These are phyloP conservation scores for Phyto melanocephala DNA, from an alignment of 2,888 invertebrate species.

Conservation along the genomic window DNA sequence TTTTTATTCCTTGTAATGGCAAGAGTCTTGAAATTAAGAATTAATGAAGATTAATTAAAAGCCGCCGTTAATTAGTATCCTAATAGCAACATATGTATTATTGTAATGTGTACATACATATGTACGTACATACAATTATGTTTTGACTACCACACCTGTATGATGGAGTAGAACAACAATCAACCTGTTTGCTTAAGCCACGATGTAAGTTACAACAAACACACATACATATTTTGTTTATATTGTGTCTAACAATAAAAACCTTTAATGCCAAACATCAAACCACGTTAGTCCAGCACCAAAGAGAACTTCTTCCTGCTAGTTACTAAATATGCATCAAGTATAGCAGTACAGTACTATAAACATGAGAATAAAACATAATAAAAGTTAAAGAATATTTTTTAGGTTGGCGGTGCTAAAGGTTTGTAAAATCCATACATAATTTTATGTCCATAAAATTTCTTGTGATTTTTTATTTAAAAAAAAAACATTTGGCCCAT, in stretches of 20 bases:
- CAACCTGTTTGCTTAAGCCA: conserved; percentile 30
- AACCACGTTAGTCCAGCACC: conserved; percentile 11
- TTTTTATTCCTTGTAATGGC: neutral
- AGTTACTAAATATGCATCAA: conserved; percentile 47
- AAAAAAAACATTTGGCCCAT: too few relatives aligned
- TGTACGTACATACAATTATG: neutral
- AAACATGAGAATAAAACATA: neutral
- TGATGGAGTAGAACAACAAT: conserved; percentile 3
- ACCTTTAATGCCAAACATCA: conserved; percentile 28
- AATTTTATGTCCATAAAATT: too few relatives aligned
- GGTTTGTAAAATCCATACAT: neutral
- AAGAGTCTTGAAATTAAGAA: conserved; percentile 36
- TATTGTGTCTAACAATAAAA: conserved; percentile 2
- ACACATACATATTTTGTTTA: neutral
- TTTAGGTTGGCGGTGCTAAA: conserved; percentile 3
- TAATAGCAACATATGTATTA: neutral
- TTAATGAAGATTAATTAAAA: conserved; percentile 58
- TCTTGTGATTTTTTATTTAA: too few relatives aligned
- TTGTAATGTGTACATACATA: neutral
- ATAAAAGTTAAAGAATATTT: neutral
- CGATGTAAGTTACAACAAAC: neutral
- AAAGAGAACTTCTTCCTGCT: conserved; percentile 14
- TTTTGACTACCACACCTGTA: conserved; percentile 38
- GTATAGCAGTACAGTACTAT: conserved; percentile 57
- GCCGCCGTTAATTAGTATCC: conserved; percentile 39